A percentile compares a stretch with the other conserved stretches of the same genome.
Evolutionary conservation across 1,140 invertebrate species (phyloP).

Genomic region (Leptinotarsa lineolata): DNA sequence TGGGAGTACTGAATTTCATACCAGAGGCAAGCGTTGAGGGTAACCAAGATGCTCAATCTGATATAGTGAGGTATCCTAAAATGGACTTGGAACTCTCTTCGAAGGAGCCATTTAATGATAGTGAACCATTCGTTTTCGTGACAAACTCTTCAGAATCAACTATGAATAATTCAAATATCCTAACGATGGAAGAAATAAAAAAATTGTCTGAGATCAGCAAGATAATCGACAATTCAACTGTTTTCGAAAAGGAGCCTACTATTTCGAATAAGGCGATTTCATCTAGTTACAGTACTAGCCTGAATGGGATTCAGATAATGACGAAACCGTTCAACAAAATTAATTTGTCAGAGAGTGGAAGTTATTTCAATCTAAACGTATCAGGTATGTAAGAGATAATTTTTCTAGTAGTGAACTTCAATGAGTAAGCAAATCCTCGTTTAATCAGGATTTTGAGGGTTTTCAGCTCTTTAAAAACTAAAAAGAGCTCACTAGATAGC

Average conservation of each 20-base stretch:
- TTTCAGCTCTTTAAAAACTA: no score
- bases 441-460: no score
- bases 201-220: constrained; percentile 58
- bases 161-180: constrained; percentile 34
- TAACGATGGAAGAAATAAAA: constrained; percentile 47
- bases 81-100: constrained; percentile 39
- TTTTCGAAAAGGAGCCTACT: constrained; percentile 55
- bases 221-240: constrained; percentile 59
- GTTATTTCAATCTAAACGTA: neutral
- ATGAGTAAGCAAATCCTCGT: no score
- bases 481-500: no score
- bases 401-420: no score
- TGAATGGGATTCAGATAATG: constrained; percentile 68
- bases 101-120: constrained; percentile 27
- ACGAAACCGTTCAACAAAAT: constrained; percentile 68
- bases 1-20: constrained; percentile 48
- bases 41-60: constrained; percentile 15
- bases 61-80: constrained; percentile 44
- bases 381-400: constrained; percentile 3
- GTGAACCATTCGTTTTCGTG: constrained; percentile 21
- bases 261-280: constrained; percentile 65
- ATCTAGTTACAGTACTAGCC: constrained; percentile 56
- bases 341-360: neutral
- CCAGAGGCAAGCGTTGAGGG: constrained; percentile 34
- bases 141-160: constrained; percentile 27